Percentiles rank a stretch among this genome's conserved stretches.
These are phyloP conservation scores for Urechis unicinctus DNA, from an alignment of 2,888 invertebrate genomes.

Conservation along the genomic window DNA sequence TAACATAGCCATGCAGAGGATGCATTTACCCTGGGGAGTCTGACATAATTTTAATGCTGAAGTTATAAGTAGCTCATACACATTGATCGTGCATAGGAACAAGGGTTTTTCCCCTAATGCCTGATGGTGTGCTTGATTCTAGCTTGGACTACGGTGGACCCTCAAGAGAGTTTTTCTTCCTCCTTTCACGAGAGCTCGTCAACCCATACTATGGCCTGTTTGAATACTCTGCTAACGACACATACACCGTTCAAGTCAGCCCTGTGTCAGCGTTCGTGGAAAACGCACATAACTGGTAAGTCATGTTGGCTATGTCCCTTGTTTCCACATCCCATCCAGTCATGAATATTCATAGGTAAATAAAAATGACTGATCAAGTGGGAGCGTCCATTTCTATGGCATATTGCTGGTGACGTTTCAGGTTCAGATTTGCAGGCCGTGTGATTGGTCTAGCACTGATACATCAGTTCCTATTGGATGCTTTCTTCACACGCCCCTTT, in stretches of 20 bases:
- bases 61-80: no score
- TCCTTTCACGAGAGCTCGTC: slow-evolving; percentile 92
- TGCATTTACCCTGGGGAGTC: no score
- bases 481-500: slow-evolving; percentile 94
- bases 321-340: no score
- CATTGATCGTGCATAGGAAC: no score
- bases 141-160: slow-evolving; percentile 93
- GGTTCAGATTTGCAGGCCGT: slow-evolving; percentile 91
- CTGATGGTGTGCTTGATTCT: slow-evolving; percentile 16
- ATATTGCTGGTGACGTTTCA: slow-evolving; percentile 45
- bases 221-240: slow-evolving; percentile 96
- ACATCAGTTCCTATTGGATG: slow-evolving; percentile 94
- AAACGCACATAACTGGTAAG: slow-evolving; percentile 88
- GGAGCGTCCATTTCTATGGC: background rate
- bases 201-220: slow-evolving; percentile 98
- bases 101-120: no score
- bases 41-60: no score
- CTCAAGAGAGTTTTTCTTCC: slow-evolving; percentile 94
- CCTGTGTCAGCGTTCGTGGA: slow-evolving; percentile 96
- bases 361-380: no score
- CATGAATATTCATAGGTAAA: no score
- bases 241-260: slow-evolving; percentile 75
- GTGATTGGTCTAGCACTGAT: slow-evolving; percentile 89
- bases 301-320: background rate
- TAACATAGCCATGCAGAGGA: no score